Percentiles rank a stretch among this genome's conserved stretches.
phyloP scores from a whole-genome alignment of 2,113 vertebrate species.

The Caretta caretta region DNA sequence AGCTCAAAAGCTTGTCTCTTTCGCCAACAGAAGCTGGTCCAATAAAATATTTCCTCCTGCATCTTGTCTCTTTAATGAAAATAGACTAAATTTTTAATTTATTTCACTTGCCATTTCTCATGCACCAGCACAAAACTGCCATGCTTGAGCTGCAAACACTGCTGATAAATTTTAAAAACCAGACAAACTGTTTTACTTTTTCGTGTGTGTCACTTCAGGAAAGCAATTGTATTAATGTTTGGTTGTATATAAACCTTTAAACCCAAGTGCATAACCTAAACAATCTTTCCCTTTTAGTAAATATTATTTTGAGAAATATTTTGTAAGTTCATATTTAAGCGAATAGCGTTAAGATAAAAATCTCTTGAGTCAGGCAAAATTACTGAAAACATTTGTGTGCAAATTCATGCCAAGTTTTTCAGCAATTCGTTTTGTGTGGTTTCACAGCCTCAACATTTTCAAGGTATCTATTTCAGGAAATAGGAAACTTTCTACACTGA shows the following conservation, averaged over 20 bases:
- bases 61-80: not conserved
- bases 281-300: not conserved
- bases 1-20: not conserved
- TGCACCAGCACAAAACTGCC: not conserved
- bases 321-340: not conserved
- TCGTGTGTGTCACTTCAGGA: not conserved
- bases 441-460: not conserved
- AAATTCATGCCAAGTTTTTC: not conserved
- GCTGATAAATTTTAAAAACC: not conserved
- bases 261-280: not conserved
- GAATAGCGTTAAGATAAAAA: not conserved
- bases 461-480: not conserved
- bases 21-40: not conserved
- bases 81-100: not conserved
- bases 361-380: not conserved
- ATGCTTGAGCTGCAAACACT: not conserved
- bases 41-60: not conserved
- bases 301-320: not conserved
- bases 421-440: not conserved
- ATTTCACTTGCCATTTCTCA: not conserved
- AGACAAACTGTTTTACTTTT: not conserved
- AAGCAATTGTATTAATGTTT: not conserved
- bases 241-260: not conserved
- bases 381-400: not conserved
- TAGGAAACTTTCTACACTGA: not conserved